Evolutionary conservation across 2,113 vertebrate species (phyloP).

Genomic region (Pica pica): DNA sequence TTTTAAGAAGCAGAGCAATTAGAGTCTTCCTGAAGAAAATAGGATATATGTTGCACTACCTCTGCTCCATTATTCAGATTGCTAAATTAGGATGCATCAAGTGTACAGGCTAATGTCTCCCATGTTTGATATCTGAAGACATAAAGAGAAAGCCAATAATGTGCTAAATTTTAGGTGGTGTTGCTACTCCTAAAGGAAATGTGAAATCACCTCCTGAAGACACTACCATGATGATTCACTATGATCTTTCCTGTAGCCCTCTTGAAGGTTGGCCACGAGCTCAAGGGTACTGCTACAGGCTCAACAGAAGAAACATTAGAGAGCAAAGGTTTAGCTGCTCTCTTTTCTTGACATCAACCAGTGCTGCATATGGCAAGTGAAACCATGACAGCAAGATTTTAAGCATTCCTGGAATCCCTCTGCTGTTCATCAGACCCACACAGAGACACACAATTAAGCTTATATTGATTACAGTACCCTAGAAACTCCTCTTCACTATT

Average conservation of each 20-base stretch:
- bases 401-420: neutral
- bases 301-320: neutral
- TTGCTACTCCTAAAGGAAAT: neutral
- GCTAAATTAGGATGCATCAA: neutral
- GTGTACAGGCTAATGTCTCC: neutral
- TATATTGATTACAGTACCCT: neutral
- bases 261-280: neutral
- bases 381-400: neutral
- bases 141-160: neutral
- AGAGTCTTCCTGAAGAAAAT: neutral
- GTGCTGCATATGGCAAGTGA: neutral
- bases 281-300: neutral
- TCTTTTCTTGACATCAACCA: neutral
- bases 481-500: neutral
- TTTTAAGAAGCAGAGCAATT: neutral
- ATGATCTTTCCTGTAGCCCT: neutral
- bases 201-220: neutral
- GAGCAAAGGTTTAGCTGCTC: neutral
- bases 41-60: neutral
- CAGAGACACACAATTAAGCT: neutral
- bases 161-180: neutral
- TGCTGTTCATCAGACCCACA: neutral
- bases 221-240: rapidly evolving
- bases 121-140: neutral
- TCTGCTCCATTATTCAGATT: neutral